A percentile compares a stretch with the other conserved stretches of the same genome.
Evolutionary conservation across 2,888 invertebrate genomes (phyloP).

Genomic region (Malachius bipustulatus): DNA sequence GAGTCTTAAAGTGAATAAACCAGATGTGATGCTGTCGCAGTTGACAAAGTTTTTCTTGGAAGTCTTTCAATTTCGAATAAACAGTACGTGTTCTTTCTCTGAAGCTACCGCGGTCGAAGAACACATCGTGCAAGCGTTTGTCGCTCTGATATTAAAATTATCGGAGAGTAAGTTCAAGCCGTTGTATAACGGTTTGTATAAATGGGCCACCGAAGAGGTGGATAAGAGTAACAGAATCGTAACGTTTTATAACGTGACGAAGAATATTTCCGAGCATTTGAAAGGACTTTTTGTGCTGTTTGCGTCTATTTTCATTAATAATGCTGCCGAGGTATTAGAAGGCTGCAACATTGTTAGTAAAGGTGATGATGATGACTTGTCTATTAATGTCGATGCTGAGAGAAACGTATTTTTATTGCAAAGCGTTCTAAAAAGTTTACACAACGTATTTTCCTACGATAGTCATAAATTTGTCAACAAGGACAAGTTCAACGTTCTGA

Average conservation of each 20-base stretch:
- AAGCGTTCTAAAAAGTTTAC: conserved; percentile 62
- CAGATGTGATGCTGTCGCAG: conserved; percentile 49
- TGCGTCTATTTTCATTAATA: conserved; percentile 72
- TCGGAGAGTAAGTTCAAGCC: conserved; percentile 85
- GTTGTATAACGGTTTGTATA: conserved; percentile 73
- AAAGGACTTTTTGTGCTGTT: conserved; percentile 86
- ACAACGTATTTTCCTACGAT: conserved; percentile 70
- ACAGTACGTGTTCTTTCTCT: conserved; percentile 30
- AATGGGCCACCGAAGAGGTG: conserved; percentile 67
- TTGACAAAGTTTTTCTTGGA: conserved; percentile 64
- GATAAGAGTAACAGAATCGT: conserved; percentile 54
- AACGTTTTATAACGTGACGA: conserved; percentile 74
- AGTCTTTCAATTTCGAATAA: conserved; percentile 55
- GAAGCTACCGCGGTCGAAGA: conserved; percentile 55
- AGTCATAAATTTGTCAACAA: conserved; percentile 73
- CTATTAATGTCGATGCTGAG: conserved; percentile 41
- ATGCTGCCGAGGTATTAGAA: conserved; percentile 62
- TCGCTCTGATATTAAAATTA: conserved; percentile 69
- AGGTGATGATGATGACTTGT: conserved; percentile 43
- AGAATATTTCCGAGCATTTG: conserved; percentile 65
- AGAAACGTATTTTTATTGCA: conserved; percentile 53
- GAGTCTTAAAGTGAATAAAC: conserved; percentile 48
- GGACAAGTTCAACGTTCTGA: conserved; percentile 70
- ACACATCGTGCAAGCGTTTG: conserved; percentile 64
- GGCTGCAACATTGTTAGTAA: conserved; percentile 53